Evolutionary conservation across 2,113 vertebrate genomes (phyloP).

Genomic region (Strix aluco): DNA sequence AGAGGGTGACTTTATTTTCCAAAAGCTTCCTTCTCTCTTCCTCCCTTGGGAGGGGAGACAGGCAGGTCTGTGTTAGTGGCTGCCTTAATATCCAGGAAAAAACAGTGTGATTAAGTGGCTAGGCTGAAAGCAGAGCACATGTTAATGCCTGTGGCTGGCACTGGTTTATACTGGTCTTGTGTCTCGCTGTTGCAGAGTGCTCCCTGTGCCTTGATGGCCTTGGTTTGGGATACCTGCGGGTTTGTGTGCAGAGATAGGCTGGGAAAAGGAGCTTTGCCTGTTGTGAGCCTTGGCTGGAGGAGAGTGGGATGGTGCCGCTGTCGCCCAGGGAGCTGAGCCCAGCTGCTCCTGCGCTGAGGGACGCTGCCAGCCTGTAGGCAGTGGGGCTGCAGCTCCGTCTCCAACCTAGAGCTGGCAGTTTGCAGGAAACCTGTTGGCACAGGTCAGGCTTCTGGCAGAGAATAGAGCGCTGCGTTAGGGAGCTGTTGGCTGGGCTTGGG

Average conservation of each 20-base stretch:
- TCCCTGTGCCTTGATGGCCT: neutral
- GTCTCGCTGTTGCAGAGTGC: neutral
- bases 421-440: conserved; percentile 32
- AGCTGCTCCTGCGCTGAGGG: neutral
- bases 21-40: neutral
- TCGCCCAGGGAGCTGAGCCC: neutral
- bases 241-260: neutral
- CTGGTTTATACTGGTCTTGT: neutral
- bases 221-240: neutral
- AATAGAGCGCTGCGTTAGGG: neutral
- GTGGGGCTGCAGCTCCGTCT: neutral
- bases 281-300: neutral
- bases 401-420: conserved; percentile 32
- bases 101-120: neutral
- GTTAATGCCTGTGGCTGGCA: neutral
- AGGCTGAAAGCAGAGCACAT: neutral
- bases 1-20: neutral
- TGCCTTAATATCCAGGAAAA: neutral
- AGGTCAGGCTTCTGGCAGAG: conserved; percentile 43
- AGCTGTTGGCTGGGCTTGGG: conserved; percentile 23
- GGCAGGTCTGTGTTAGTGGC: neutral
- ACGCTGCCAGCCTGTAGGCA: neutral
- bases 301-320: neutral
- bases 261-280: neutral
- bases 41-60: neutral